Base-by-base conservation (phyloP, 2,797 vertebrate genomes). In the Poecilia picta region DNA sequence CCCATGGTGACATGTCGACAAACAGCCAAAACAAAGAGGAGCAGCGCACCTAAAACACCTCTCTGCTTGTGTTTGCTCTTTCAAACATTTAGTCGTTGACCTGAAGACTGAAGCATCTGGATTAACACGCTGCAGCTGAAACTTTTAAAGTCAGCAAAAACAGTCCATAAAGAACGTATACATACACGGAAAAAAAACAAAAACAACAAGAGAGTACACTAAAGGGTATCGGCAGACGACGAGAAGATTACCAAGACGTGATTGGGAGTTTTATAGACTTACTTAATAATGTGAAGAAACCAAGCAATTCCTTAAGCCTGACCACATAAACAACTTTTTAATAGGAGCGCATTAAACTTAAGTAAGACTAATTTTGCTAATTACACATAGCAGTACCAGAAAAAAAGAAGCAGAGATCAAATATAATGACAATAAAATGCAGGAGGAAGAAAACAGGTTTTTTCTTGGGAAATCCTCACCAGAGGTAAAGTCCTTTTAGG, bases 11-110 rank as follows among this genome's bases (percentile, higher is more conserved):
- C 62, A 79, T 88, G 88, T 90, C 78, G 73, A 83, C 79, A 87
- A 85, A 80, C 73, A 79, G 66, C 33, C 5, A 80, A 91, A 90
- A 93, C 87, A 89, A 89, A 88, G 82, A 85, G 83, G 82, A 85
- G 82, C 66, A 10, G 77, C 72, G 71, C 83, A 83, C 81, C 87
- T 85, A 70, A 71, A 89, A 88, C 79, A n/a, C 81, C 55, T 79
- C 80, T 41, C 43, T 25, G 46, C 75, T 43, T 8, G 36, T 8
- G 13, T 36, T 74, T 55, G 62, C 72, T 66, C 45, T 75, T 68
- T 79, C 83, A 81, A 82, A 81, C 36, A 3, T 13, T 28, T 2
- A 55, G 64, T 33, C 28, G 3, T 16, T 76, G 78, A 87, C 82
- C 64, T 57, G n/a, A 79, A 76, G 15, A 81, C 57, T 62, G 5